A percentile compares a stretch with the other conserved stretches of the same genome.
Evolutionary conservation across 2,113 vertebrate species (phyloP).

Genomic region (human (Homo sapiens)): DNA sequence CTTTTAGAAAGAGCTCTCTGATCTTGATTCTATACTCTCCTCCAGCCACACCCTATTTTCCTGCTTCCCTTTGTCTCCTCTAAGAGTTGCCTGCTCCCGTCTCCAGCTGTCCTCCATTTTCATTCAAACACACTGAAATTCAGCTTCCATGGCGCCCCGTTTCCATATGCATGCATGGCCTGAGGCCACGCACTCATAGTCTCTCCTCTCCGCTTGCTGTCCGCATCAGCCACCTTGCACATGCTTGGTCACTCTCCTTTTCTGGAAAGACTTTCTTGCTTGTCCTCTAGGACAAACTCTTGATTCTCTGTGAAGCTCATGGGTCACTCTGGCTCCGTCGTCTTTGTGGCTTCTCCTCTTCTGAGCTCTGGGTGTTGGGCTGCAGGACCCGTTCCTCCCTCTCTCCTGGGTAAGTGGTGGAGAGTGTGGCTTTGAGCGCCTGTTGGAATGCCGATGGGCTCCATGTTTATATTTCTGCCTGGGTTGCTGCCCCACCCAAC

Average conservation of each 20-base stretch:
- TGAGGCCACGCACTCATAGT: fast-evolving
- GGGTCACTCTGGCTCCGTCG: not conserved
- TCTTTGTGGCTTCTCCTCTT: not conserved
- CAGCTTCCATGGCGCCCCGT: not conserved
- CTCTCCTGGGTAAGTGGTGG: not conserved
- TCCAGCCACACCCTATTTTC: not conserved
- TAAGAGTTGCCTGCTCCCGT: fast-evolving
- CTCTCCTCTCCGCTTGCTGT: not conserved
- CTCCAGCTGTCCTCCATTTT: too few species aligned
- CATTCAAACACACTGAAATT: not conserved
- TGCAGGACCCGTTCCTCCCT: too few species aligned
- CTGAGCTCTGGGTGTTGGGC: not conserved
- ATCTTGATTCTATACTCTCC: fast-evolving
- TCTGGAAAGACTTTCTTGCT: not conserved
- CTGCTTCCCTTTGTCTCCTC: not conserved
- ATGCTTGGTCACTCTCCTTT: fast-evolving
- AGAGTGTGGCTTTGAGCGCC: fast-evolving
- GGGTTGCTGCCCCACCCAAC: not conserved
- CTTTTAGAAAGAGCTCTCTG: too few species aligned
- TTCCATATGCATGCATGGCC: too few species aligned
- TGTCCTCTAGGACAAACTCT: not conserved
- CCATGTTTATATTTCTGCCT: fast-evolving
- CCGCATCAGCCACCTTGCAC: fast-evolving
- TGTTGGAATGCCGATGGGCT: fast-evolving
- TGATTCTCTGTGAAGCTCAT: fast-evolving